These are phyloP conservation scores for Rhabdornis inornatus DNA, from an alignment of 2,113 vertebrate genomes.

Conservation along the genomic window DNA sequence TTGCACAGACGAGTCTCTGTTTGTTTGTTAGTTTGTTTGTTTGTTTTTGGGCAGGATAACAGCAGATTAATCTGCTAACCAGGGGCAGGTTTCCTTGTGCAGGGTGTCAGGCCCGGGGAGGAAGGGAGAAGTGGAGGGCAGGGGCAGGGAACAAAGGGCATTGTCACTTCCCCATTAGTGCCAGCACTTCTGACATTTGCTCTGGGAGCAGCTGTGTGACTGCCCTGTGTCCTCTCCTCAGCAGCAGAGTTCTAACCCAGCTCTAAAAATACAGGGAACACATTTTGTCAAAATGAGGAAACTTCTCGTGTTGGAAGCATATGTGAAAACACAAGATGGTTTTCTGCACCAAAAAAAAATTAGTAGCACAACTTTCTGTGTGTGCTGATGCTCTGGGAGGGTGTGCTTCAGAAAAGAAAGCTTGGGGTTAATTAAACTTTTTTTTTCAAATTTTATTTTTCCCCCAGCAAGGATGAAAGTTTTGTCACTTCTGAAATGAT, in stretches of 20 bases:
- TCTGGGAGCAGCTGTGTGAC: not conserved
- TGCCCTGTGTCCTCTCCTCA: not conserved
- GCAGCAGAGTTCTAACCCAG: not conserved
- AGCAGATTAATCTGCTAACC: not conserved
- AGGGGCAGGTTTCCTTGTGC: not conserved
- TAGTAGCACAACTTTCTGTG: not conserved
- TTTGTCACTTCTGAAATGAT: not conserved
- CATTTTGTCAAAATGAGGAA: conserved; percentile 8
- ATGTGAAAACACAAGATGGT: not conserved
- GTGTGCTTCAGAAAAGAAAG: not conserved
- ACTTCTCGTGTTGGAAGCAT: not conserved
- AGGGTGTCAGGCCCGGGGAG: not conserved
- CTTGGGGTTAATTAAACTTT: not conserved
- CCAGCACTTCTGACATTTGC: not conserved
- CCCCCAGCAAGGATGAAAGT: not conserved
- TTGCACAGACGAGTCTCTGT: not conserved
- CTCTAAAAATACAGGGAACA: not conserved
- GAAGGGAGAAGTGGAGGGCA: conserved; percentile 45
- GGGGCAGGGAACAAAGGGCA: conserved; percentile 37
- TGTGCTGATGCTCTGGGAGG: not conserved
- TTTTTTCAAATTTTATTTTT: not conserved
- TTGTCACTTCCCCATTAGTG: not conserved
- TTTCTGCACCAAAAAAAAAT: not conserved
- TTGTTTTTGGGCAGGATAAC: not conserved
- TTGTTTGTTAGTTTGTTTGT: not conserved